Conservation (phyloP, 2,797 vertebrate genomes). For the Eulemur coronatus region DNA sequence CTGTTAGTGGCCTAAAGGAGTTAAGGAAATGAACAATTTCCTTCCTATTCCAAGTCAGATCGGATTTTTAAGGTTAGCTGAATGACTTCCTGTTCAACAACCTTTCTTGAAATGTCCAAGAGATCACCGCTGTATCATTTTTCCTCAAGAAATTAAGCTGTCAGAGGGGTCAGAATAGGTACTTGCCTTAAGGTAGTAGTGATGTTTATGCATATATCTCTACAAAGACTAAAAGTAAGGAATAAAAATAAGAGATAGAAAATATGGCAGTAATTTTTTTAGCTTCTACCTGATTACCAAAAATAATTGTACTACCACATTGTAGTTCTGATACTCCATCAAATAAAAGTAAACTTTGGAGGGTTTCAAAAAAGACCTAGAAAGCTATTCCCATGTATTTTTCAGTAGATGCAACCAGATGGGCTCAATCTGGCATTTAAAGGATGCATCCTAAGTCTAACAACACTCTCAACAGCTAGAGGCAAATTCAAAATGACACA, state of each 20-base stretch:
- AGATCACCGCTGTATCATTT: neutral
- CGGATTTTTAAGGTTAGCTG: neutral
- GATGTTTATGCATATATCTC: neutral
- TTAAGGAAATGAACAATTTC: conserved; percentile 46
- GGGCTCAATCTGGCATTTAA: neutral
- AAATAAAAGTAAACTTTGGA: neutral
- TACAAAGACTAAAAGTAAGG: neutral
- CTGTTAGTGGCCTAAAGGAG: neutral
- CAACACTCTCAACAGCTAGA: neutral
- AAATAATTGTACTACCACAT: neutral
- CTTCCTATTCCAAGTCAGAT: conserved; percentile 1
- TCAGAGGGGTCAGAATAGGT: neutral
- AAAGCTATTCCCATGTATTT: neutral
- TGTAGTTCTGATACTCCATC: neutral
- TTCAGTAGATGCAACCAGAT: neutral
- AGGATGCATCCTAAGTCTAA: neutral
- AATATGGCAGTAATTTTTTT: neutral
- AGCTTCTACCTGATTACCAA: neutral
- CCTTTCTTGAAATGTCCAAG: neutral
- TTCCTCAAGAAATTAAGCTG: conserved; percentile 30
- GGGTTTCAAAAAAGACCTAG: neutral
- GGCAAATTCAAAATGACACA: neutral
- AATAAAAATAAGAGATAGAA: neutral
- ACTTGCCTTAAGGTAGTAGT: neutral
- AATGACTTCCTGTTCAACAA: neutral